Percentiles rank a stretch among this genome's conserved stretches.
These are phyloP conservation scores for Philonicus albiceps DNA, from an alignment of 2,888 invertebrate species.

Conservation along the genomic window DNA sequence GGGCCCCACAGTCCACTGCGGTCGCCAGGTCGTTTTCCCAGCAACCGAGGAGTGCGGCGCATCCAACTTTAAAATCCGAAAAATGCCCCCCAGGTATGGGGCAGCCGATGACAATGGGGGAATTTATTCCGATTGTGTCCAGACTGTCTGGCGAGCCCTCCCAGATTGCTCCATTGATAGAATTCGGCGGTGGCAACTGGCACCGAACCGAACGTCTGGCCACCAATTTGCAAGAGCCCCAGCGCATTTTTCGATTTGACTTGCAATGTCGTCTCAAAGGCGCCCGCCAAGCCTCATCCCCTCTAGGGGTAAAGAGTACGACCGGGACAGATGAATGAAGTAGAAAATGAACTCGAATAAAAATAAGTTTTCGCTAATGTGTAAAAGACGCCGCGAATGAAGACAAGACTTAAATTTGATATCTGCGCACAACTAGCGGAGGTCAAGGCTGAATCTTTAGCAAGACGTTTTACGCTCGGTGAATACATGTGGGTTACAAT, in stretches of 20 bases:
- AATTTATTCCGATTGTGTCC: not conserved
- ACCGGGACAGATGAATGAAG: not conserved
- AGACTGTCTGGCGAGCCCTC: not conserved
- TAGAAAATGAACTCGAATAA: not conserved
- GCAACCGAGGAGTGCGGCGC: not conserved
- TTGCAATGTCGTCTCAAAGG: not conserved
- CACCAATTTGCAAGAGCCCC: not conserved
- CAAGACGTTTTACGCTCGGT: not conserved
- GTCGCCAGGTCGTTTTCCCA: not conserved
- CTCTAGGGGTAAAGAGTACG: not conserved
- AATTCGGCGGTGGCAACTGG: not conserved
- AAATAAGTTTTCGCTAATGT: not conserved
- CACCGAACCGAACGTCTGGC: not conserved
- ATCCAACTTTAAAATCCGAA: not conserved
- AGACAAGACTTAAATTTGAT: not conserved
- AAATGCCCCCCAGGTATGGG: not conserved
- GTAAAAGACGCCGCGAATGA: not conserved
- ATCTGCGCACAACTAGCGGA: not conserved
- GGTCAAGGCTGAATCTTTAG: not conserved
- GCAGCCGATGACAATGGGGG: not conserved
- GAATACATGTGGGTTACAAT: not conserved
- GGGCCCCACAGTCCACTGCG: not conserved
- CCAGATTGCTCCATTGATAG: not conserved
- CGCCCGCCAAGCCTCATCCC: not conserved
- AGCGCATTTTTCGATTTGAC: not conserved